phyloP scores from a whole-genome alignment of 2,888 invertebrate genomes.

The Hipparchia sbordonii region DNA sequence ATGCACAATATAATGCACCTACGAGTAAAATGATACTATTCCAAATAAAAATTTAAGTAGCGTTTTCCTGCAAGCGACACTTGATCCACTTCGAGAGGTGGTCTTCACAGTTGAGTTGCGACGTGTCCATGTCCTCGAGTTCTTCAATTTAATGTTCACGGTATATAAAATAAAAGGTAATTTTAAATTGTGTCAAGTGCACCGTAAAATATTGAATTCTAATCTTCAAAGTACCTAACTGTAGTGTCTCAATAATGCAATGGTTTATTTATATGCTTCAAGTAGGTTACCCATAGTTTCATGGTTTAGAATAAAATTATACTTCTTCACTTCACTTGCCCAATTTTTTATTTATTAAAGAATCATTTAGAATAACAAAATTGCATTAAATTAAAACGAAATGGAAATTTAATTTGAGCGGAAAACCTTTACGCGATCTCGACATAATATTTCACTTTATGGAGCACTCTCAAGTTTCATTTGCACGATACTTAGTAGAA shows the following conservation, averaged over 20 bases:
- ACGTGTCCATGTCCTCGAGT: conserved; percentile 46
- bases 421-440: not conserved
- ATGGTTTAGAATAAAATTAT: too few species aligned
- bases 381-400: not conserved
- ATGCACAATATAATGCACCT: conserved; percentile 3
- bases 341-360: not conserved
- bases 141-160: conserved; percentile 39
- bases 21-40: conserved; percentile 36
- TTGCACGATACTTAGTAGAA: not conserved
- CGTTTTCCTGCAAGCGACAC: conserved; percentile 46
- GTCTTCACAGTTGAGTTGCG: conserved; percentile 47
- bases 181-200: conserved; percentile 17
- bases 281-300: too few species aligned
- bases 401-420: not conserved
- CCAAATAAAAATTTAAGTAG: conserved; percentile 43
- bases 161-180: conserved; percentile 1
- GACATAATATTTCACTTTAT: not conserved
- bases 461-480: conserved; percentile 5
- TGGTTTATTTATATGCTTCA: too few species aligned
- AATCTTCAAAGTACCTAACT: not conserved
- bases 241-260: too few species aligned
- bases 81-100: conserved; percentile 47
- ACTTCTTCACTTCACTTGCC: too few species aligned
- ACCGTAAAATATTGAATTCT: conserved; percentile 6
- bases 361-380: not conserved